Evolutionary conservation across 2,113 vertebrate genomes (phyloP).

Genomic region (Sander vitreus): DNA sequence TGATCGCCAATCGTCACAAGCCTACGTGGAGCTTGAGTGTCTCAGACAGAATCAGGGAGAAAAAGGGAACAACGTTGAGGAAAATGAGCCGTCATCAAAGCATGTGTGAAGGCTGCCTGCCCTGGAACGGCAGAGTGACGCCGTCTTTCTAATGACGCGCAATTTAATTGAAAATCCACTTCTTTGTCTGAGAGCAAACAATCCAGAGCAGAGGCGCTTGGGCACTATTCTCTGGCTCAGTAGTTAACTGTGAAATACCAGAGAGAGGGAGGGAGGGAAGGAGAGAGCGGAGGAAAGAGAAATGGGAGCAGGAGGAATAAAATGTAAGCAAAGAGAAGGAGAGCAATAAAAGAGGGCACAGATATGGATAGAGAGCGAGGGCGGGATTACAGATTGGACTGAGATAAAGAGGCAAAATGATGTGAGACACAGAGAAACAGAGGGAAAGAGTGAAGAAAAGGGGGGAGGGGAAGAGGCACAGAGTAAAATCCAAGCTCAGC

Average conservation of each 20-base stretch:
- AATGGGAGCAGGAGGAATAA: slow-evolving; percentile 30
- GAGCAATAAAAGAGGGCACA: slow-evolving; percentile 64
- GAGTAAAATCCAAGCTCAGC: slow-evolving; percentile 77
- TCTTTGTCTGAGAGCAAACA: slow-evolving; percentile 70
- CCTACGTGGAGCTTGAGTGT: slow-evolving; percentile 16
- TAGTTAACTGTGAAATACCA: slow-evolving; percentile 56
- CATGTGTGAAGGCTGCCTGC: slow-evolving; percentile 43
- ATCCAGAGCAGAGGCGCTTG: slow-evolving; percentile 46
- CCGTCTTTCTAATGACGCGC: slow-evolving; percentile 65
- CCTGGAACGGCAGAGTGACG: slow-evolving; percentile 45
- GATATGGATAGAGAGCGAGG: slow-evolving; percentile 58
- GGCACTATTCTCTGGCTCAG: slow-evolving; percentile 41
- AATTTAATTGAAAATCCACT: slow-evolving; percentile 79
- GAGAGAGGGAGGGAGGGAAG: slow-evolving; percentile 3
- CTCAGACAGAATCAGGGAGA: slow-evolving; percentile 33
- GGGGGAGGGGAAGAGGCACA: slow-evolving; percentile 21
- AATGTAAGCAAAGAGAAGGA: slow-evolving; percentile 47
- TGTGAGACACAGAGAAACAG: slow-evolving; percentile 46
- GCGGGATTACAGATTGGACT: slow-evolving; percentile 61
- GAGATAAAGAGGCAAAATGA: slow-evolving; percentile 71
- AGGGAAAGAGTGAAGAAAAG: slow-evolving; percentile 28
- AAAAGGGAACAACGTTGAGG: slow-evolving; percentile 12
- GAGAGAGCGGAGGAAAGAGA: slow-evolving; percentile 13
- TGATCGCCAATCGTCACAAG: no score
- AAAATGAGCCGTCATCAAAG: slow-evolving; percentile 66